Evolutionary conservation across 2,113 vertebrate genomes (phyloP).

Genomic region (Zootoca vivipara): DNA sequence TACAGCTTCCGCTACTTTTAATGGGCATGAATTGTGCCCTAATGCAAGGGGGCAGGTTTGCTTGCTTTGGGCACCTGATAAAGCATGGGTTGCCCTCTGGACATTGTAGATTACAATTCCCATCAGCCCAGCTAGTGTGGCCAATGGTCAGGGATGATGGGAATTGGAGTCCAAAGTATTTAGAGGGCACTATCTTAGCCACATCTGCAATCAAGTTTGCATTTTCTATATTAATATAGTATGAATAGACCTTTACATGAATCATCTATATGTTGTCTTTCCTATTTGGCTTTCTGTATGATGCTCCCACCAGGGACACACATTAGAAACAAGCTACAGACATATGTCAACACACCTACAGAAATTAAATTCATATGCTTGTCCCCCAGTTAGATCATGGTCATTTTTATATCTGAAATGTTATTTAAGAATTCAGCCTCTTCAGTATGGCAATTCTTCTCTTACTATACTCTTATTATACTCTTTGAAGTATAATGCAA

Average conservation of each 20-base stretch:
- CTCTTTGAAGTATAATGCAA: not conserved
- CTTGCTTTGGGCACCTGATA: not conserved
- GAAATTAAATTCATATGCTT: not conserved
- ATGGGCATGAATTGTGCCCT: not conserved
- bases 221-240: not conserved
- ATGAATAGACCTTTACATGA: not conserved
- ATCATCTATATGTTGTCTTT: not conserved
- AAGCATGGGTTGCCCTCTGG: not conserved
- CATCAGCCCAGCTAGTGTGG: no score
- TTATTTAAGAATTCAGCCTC: constrained; percentile 11
- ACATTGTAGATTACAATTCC: no score
- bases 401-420: constrained; percentile 8
- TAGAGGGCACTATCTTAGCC: no score
- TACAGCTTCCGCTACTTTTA: not conserved
- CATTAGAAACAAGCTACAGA: not conserved
- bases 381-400: not conserved
- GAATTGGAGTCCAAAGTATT: no score
- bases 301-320: not conserved
- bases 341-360: not conserved
- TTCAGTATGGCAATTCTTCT: not conserved
- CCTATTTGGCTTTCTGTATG: not conserved
- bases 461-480: constrained; percentile 1
- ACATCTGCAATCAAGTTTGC: not conserved
- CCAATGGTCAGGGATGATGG: no score
- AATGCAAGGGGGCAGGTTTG: not conserved